Conservation (phyloP, 2,113 vertebrate genomes). For the Brachypteracias leptosomus region DNA sequence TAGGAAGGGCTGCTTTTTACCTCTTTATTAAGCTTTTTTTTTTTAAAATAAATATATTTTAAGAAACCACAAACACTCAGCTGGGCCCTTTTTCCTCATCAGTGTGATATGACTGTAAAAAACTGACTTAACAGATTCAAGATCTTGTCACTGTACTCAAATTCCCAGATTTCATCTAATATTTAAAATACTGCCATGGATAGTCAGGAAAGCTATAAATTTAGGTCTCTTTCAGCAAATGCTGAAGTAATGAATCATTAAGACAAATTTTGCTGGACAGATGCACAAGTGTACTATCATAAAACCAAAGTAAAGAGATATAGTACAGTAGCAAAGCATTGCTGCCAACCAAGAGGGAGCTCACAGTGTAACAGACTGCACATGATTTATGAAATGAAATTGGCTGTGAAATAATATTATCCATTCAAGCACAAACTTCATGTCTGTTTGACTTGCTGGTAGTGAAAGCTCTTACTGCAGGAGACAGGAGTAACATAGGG, state of each 20-base stretch:
- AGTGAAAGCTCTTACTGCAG: neutral
- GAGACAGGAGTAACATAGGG: neutral
- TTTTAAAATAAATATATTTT: neutral
- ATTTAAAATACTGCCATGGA: neutral
- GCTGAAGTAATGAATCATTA: neutral
- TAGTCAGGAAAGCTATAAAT: neutral
- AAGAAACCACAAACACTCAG: neutral
- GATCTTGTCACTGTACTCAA: neutral
- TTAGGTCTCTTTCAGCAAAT: neutral
- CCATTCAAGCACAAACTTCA: constrained; percentile 43
- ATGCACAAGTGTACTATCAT: neutral
- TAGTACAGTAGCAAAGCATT: neutral
- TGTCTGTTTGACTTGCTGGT: neutral
- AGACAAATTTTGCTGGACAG: neutral
- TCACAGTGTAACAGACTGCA: constrained; percentile 7
- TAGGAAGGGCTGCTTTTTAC: neutral
- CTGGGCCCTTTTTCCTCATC: neutral
- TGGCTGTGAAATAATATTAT: constrained; percentile 59
- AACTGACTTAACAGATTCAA: neutral
- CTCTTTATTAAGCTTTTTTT: neutral
- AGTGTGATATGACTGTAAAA: neutral
- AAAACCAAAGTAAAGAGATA: neutral
- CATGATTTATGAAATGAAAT: constrained; percentile 49
- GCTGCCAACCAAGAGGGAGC: constrained; percentile 7
- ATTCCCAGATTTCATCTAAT: neutral